phyloP scores from a whole-genome alignment of 2,113 vertebrate species.

The Sebastes schlegelii region DNA sequence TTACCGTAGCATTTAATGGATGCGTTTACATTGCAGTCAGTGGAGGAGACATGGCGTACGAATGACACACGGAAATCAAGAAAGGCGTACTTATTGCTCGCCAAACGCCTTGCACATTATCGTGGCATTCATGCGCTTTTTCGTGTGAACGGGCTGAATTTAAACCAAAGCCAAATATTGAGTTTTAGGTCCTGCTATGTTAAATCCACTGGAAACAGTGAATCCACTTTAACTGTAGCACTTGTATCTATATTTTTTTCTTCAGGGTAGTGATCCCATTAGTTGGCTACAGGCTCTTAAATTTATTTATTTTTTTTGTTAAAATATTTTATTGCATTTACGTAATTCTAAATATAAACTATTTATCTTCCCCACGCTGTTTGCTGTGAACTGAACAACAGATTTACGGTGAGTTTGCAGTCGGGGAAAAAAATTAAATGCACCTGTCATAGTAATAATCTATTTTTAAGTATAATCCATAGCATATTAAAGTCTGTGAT shows the following conservation, averaged over 20 bases:
- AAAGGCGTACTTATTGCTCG: no score
- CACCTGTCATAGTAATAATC: slow-evolving; percentile 69
- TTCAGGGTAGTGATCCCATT: slow-evolving; percentile 30
- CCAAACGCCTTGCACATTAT: no score
- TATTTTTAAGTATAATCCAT: slow-evolving; percentile 76
- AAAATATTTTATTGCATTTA: slow-evolving; percentile 32
- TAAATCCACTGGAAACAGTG: slow-evolving; percentile 57
- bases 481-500: slow-evolving; percentile 67
- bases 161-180: slow-evolving; percentile 74
- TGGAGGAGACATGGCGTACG: no score
- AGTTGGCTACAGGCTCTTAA: slow-evolving; percentile 55
- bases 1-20: no score
- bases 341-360: slow-evolving; percentile 49
- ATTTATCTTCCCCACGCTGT: slow-evolving; percentile 62
- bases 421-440: slow-evolving; percentile 40
- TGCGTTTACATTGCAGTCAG: no score
- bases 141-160: no score
- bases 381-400: slow-evolving; percentile 45
- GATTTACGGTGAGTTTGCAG: slow-evolving; percentile 9
- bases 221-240: slow-evolving; percentile 75
- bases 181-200: slow-evolving; percentile 54
- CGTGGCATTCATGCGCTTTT: no score
- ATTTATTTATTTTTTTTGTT: slow-evolving; percentile 22
- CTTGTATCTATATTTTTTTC: slow-evolving; percentile 46
- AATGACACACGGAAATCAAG: no score